Evolutionary conservation across 2,113 vertebrate genomes (phyloP).

Genomic region (Coracopsis vasa): DNA sequence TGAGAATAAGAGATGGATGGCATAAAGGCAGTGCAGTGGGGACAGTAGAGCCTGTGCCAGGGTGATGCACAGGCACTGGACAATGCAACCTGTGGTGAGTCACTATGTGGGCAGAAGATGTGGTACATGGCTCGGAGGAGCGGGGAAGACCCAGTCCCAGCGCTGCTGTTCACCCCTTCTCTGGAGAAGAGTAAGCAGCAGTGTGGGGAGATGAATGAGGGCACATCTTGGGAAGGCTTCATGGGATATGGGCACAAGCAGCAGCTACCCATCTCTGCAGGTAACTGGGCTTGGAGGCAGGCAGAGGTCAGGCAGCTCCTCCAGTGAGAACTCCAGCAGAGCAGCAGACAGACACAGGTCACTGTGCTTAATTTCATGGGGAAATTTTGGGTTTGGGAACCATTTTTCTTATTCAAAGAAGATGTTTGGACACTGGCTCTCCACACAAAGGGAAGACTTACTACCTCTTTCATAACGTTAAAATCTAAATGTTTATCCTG

Average conservation of each 20-base stretch:
- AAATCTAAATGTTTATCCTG: neutral
- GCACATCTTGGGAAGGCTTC: neutral
- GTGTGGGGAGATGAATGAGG: rapidly evolving
- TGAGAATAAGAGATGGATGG: neutral
- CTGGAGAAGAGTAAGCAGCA: neutral
- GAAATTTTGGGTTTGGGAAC: neutral
- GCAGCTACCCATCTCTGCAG: neutral
- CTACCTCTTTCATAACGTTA: neutral
- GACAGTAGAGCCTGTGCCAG: rapidly evolving
- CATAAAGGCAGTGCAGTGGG: neutral
- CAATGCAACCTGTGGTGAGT: neutral
- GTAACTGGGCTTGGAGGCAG: neutral
- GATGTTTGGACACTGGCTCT: rapidly evolving
- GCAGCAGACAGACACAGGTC: neutral
- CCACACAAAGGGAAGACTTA: neutral
- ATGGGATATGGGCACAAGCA: rapidly evolving
- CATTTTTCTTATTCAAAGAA: neutral
- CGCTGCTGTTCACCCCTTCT: neutral
- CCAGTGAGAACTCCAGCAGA: neutral
- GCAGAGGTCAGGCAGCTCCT: neutral
- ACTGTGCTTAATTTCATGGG: rapidly evolving
- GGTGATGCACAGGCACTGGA: neutral
- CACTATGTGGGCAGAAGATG: neutral
- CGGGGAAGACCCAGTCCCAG: neutral
- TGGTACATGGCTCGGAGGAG: neutral